Evolutionary conservation across 1,140 invertebrate genomes (phyloP).

Genomic region (Pseudomyrmex gracilis): DNA sequence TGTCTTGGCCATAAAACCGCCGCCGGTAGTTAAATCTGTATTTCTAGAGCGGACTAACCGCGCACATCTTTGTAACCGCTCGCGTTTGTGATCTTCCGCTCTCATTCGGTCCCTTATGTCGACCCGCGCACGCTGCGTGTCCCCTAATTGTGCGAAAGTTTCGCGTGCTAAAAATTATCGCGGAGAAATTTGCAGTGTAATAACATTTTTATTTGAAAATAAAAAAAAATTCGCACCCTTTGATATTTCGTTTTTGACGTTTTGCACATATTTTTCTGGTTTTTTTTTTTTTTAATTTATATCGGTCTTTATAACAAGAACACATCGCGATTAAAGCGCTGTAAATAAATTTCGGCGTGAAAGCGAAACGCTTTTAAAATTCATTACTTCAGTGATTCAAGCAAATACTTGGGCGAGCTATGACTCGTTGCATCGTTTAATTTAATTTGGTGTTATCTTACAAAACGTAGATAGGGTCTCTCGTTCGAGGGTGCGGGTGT

Average conservation of each 20-base stretch:
- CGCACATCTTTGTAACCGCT: constrained; percentile 43
- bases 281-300: no score
- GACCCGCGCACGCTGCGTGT: background rate
- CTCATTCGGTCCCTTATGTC: background rate
- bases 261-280: no score
- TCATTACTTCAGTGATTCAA: constrained; percentile 11
- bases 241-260: no score
- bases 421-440: constrained; percentile 45
- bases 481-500: constrained; percentile 60
- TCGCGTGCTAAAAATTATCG: background rate
- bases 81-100: constrained; percentile 20
- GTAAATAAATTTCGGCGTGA: background rate
- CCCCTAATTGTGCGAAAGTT: constrained; percentile 9
- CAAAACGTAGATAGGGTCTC: constrained; percentile 49
- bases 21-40: constrained; percentile 77
- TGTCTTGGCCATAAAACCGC: constrained; percentile 75
- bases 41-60: constrained; percentile 71
- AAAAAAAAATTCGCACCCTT: background rate
- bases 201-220: background rate
- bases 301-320: background rate
- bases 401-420: background rate
- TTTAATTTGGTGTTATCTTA: constrained; percentile 60
- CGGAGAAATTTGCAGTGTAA: background rate
- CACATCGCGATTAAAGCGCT: background rate
- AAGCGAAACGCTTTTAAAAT: constrained; percentile 10